Conservation (phyloP, 2,797 vertebrate species). For the Spinibarbus caldwelli region DNA sequence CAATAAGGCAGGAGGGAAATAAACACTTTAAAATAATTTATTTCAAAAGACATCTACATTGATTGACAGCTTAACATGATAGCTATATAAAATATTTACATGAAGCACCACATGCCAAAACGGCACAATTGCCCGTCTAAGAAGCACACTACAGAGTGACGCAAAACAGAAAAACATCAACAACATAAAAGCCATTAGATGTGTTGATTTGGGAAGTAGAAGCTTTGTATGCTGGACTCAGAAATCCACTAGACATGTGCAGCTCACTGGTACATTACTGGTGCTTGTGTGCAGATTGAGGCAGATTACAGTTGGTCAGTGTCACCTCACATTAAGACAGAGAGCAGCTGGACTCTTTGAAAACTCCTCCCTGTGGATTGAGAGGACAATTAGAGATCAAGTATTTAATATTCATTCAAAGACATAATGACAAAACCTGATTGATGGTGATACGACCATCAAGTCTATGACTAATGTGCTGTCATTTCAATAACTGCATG, state of each 20-base stretch:
- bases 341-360: conserved; percentile 78
- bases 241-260: conserved; percentile 55
- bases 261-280: conserved; percentile 50
- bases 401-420: background rate
- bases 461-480: background rate
- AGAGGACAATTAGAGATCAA: conserved; percentile 37
- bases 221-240: conserved; percentile 49
- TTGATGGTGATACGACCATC: background rate
- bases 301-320: conserved; percentile 22
- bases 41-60: conserved; percentile 73
- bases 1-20: background rate
- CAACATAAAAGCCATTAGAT: conserved; percentile 53
- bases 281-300: conserved; percentile 56
- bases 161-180: conserved; percentile 30
- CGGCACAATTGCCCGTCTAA: conserved; percentile 56
- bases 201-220: conserved; percentile 49
- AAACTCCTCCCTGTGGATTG: conserved; percentile 70
- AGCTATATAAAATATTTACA: conserved; percentile 83
- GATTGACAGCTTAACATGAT: conserved; percentile 69
- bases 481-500: background rate
- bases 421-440: background rate
- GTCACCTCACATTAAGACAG: conserved; percentile 71
- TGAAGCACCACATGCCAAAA: conserved; percentile 72
- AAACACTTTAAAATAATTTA: conserved; percentile 79
- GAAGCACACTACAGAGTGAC: conserved; percentile 28